Conservation (phyloP, 2,113 vertebrate genomes). For the Melozone crissalis region DNA sequence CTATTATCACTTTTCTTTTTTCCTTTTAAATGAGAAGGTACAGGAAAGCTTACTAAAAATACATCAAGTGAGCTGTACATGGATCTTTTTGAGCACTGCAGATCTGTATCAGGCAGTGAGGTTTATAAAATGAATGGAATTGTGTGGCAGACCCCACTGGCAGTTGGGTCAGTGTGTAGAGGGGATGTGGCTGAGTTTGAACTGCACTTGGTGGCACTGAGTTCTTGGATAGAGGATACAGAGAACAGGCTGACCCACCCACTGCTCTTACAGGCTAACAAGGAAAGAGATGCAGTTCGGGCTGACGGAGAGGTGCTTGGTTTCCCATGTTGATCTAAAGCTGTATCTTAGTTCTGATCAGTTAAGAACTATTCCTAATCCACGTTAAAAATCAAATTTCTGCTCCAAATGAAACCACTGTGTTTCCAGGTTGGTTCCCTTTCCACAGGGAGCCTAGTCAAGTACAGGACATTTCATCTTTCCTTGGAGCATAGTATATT, state of each 20-base stretch:
- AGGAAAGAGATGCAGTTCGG: not conserved
- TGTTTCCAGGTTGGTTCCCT: not conserved
- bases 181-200: not conserved
- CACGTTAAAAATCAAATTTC: not conserved
- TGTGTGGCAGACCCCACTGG: not conserved
- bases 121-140: not conserved
- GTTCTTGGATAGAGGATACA: not conserved
- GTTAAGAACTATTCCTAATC: not conserved
- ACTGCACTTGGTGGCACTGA: not conserved
- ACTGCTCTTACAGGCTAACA: not conserved
- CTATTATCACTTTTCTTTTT: not conserved
- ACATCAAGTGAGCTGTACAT: not conserved
- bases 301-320: accelerated
- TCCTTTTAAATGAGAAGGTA: not conserved
- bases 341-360: not conserved
- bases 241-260: not conserved
- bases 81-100: not conserved
- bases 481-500: not conserved
- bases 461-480: not conserved
- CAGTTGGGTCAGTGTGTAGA: not conserved
- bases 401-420: not conserved
- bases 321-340: not conserved
- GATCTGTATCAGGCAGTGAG: not conserved
- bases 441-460: not conserved
- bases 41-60: not conserved